phyloP scores from a whole-genome alignment of 1,140 invertebrate genomes.

The Conus ventricosus region DNA sequence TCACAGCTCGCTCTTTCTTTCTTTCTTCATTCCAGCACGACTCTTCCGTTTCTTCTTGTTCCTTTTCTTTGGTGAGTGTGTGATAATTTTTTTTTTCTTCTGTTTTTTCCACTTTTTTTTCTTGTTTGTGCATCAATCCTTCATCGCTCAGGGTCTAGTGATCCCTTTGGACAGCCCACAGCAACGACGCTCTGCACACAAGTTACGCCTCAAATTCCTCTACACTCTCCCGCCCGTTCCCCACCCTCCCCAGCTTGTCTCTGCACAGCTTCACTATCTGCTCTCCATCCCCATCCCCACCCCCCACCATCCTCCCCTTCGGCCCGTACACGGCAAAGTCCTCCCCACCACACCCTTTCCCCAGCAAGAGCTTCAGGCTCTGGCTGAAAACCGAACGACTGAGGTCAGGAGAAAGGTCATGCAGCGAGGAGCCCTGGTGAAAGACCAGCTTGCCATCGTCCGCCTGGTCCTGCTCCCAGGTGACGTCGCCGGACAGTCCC shows the following conservation, averaged over 20 bases:
- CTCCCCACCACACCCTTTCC: too few species aligned
- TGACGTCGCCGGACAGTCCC: not conserved
- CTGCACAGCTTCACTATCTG: not conserved
- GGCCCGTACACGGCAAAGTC: too few species aligned
- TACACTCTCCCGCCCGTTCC: not conserved
- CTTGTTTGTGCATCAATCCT: too few species aligned
- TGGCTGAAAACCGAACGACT: not conserved
- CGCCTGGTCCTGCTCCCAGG: slow-evolving; percentile 21
- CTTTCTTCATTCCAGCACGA: too few species aligned
- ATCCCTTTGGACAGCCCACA: too few species aligned
- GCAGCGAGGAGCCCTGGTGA: not conserved
- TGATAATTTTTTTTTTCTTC: too few species aligned
- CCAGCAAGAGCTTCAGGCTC: not conserved
- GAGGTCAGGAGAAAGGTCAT: not conserved
- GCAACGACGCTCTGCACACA: not conserved
- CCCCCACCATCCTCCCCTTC: not conserved
- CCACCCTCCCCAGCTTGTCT: not conserved
- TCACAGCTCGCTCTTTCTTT: too few species aligned
- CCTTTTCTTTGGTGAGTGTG: too few species aligned
- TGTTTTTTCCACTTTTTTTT: too few species aligned
- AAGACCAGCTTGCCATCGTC: slow-evolving; percentile 19
- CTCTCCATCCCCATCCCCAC: not conserved
- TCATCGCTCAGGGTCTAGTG: too few species aligned
- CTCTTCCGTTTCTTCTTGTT: too few species aligned
- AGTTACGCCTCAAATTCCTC: slow-evolving; percentile 4